Conservation (phyloP, 2,113 vertebrate species). For the Heterochromis multidens region DNA sequence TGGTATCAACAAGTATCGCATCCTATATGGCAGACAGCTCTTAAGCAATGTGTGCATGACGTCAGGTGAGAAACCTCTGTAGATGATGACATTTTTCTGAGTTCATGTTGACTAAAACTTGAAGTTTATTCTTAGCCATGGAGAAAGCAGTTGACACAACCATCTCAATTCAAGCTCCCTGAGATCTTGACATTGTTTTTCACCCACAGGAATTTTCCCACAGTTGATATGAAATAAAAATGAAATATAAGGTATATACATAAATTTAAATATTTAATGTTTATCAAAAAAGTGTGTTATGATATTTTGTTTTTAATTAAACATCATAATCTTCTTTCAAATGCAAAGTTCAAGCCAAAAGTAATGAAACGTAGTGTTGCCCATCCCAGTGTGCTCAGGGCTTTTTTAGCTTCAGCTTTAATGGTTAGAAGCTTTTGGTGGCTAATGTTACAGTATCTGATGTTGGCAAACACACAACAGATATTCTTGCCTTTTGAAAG, state of each 20-base stretch:
- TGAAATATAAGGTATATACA: background rate
- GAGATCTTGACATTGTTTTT: too few species aligned
- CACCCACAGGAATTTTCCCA: background rate
- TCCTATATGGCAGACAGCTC: background rate
- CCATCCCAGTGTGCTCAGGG: background rate
- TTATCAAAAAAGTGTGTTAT: background rate
- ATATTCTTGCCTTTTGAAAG: background rate
- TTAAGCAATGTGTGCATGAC: background rate
- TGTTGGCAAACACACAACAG: background rate
- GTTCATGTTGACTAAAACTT: too few species aligned
- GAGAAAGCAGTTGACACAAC: too few species aligned
- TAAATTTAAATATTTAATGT: background rate
- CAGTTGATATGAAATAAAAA: background rate
- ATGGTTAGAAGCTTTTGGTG: background rate
- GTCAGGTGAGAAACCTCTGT: background rate
- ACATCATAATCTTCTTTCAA: background rate
- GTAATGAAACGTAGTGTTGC: background rate
- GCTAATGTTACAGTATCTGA: background rate
- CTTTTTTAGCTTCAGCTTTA: background rate
- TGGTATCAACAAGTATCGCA: too few species aligned
- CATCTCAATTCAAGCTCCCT: too few species aligned
- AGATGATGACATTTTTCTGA: background rate
- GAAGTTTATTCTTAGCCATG: too few species aligned
- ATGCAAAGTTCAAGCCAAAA: background rate
- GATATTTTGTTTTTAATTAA: background rate